These are phyloP conservation scores for Lepeophtheirus nordmannii DNA, from an alignment of 2,888 invertebrate genomes.

Conservation along the genomic window DNA sequence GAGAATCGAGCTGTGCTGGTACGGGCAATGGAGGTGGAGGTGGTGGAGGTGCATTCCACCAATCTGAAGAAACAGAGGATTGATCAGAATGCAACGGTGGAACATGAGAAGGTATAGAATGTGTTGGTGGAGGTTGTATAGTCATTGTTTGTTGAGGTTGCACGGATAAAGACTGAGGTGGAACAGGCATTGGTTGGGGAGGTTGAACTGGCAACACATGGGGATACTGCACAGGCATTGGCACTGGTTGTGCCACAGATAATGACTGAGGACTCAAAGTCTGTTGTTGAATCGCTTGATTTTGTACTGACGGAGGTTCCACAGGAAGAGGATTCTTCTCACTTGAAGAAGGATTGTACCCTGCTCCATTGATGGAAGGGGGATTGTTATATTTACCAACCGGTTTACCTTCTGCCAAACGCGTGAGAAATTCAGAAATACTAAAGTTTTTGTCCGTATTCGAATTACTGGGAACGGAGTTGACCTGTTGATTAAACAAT, in stretches of 20 bases:
- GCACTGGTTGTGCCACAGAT: no score
- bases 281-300: no score
- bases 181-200: not conserved
- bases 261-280: no score
- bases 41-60: not conserved
- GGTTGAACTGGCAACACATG: no score
- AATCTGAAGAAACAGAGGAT: not conserved
- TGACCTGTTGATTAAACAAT: not conserved
- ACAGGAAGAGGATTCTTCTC: no score
- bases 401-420: slow-evolving; percentile 3
- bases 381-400: not conserved
- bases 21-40: not conserved
- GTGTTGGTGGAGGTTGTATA: no score
- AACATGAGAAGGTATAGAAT: no score
- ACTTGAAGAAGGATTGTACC: no score
- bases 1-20: not conserved
- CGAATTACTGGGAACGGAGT: not conserved
- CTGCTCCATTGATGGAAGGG: no score
- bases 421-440: slow-evolving; percentile 13
- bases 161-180: not conserved
- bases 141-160: not conserved
- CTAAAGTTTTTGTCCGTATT: not conserved
- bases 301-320: no score
- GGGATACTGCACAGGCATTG: no score
- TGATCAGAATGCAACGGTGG: no score